A percentile compares a stretch with the other conserved stretches of the same genome.
phyloP scores from a whole-genome alignment of 2,797 vertebrate genomes.

The Sardinella longiceps region DNA sequence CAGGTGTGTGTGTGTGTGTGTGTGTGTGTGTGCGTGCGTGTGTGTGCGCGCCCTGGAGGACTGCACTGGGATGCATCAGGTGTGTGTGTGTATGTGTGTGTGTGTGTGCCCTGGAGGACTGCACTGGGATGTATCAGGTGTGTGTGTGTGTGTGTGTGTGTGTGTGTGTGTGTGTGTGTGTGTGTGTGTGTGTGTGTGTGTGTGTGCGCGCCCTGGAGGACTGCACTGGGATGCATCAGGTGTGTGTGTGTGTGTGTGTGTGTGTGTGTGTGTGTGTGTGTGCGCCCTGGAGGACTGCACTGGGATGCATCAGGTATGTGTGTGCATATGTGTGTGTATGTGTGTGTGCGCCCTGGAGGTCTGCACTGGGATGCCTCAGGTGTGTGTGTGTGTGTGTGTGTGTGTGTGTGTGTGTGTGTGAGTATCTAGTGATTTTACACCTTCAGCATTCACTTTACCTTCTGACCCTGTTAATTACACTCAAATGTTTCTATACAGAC shows the following conservation, averaged over 20 bases:
- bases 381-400: slow-evolving; percentile 46
- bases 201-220: no score
- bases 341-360: slow-evolving; percentile 67
- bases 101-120: no score
- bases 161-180: slow-evolving; percentile 27
- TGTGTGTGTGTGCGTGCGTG: slow-evolving; percentile 8
- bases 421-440: no score
- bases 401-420: neutral
- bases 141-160: neutral
- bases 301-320: no score
- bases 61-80: no score
- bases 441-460: no score
- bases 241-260: slow-evolving; percentile 31
- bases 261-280: slow-evolving; percentile 32
- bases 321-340: neutral
- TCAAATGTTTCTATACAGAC: no score
- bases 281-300: no score
- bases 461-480: no score
- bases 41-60: no score
- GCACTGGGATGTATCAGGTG: no score
- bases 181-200: slow-evolving; percentile 59
- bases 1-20: slow-evolving; percentile 64
- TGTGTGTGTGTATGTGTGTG: slow-evolving; percentile 17
- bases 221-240: no score
- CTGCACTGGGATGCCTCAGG: slow-evolving; percentile 77